Evolutionary conservation across 2,888 invertebrate genomes (phyloP), one percentile per base, ranked within the genome.

Genomic region (Dolichomitus sp.): DNA sequence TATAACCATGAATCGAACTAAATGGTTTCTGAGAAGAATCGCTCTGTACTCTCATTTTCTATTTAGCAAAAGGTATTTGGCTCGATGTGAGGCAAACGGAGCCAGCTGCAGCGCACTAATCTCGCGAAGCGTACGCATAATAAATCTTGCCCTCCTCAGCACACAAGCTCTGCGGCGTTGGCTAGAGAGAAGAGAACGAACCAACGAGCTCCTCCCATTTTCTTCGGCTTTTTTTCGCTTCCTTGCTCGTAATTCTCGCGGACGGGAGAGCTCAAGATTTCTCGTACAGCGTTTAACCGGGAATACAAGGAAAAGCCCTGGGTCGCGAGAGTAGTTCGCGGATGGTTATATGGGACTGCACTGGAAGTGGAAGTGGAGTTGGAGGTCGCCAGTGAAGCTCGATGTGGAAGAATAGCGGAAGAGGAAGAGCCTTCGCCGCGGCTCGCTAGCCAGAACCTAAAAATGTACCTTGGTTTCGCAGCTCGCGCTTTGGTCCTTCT

Each of bases 201-300:
- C 45, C 61, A 75, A 37, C 37, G 61, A 37, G 37, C 59, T 79
- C 68, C 65, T 66, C 59, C 61, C 65, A 61, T 78, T 79, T 40
- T 54, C 69, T 78, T 75, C 66, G 45, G 68, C 80, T 79, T 83
- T 85, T 84, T 78, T 65, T 74, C 63, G 69, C 68, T 83, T 72
- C 68, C 72, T 66, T 52, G 59, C 65, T 77, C 82, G 84, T 84
- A 82, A 83, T 80, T 85, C 81, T 84, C 76, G 69, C 65, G 80
- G 78, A 81, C 63, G 84, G 81, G 73, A 78, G 70, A 85, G 84
- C 84, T 84, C 75, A 80, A 84, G 84, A 85, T 84, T 84, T 85
- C 84, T 85, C 84, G 83, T 83, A 83, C 73, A 75, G 48, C 83
- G 78, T 82, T 85, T 82, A 85, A 86, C 83, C 69, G 48, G 45